Evolutionary conservation across 2,113 vertebrate species (phyloP), one percentile per base, ranked within the genome.

Genomic region (Apistogramma diplotaenia): DNA sequence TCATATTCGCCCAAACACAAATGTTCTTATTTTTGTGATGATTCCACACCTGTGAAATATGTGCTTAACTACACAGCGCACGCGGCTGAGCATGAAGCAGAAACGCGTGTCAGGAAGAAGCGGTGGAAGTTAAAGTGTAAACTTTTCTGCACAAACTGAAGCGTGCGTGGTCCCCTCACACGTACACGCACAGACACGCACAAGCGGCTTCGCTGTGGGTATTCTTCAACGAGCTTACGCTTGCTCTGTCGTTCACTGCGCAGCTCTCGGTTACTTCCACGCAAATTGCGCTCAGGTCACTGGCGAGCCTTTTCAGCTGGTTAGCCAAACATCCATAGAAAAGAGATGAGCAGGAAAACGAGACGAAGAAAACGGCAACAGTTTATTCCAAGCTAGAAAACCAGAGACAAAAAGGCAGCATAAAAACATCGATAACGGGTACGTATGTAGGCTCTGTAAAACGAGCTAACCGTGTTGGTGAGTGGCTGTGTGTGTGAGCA

Each of bases 311-410:
- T 54, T 89, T 89, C 90, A 93, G 92, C 89, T 93, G 92, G 92
- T 90, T 90, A 90, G 92, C 92, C 83, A 93, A 93, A 91, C 89
- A 92, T 91, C 82, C 87, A 84, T 70, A 87, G 87, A 87, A 76
- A 76, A 83, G 83, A 88, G 72, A 90, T 90, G 90, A 87, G 80
- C 87, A 86, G 84, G 82, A 86, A 87, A 92, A 89, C 78, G 71
- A 90, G 71, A 82, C 59, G 88, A 87, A 86, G 85, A 86, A 77
- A 87, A 76, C 46, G 4, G 80, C 25, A 80, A 89, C 37, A 79
- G 5, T 81, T 70, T 25, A 72, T 51, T 55, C 27, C 31, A 13
- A 31, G 35, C 40, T 58, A 78, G 23, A 49, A n/a, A 33, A 60
- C 79, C 25, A 53, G 6, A 55, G 54, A 67, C 37, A 6, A 5